A percentile compares a stretch with the other conserved stretches of the same genome.
Conservation (phyloP, 2,888 invertebrate genomes). For the Drosophila cognata region DNA sequence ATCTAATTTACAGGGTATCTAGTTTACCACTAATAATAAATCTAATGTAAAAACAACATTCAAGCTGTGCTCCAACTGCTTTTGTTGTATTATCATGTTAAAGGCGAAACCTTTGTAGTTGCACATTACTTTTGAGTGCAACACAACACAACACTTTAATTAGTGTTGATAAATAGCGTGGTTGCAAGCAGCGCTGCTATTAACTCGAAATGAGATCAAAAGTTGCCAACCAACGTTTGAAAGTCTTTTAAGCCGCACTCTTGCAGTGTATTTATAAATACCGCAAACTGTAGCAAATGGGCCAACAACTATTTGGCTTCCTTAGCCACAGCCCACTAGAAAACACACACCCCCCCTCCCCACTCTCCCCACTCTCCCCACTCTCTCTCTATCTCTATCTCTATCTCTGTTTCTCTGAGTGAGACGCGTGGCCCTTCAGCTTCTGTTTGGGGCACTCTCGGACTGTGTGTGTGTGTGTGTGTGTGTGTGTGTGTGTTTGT, state of each 20-base stretch:
- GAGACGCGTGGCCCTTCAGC: slow-evolving; percentile 43
- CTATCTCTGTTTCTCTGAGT: neutral
- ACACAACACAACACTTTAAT: neutral
- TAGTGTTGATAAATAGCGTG: neutral
- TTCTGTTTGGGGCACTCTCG: slow-evolving; percentile 27
- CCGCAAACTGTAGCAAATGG: slow-evolving; percentile 70
- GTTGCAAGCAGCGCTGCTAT: neutral
- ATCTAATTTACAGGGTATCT: neutral
- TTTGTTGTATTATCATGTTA: neutral
- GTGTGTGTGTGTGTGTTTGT: neutral
- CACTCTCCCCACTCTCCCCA: neutral
- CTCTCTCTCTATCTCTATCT: neutral
- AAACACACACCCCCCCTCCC: too few species aligned
- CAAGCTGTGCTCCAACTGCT: neutral
- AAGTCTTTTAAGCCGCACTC: slow-evolving; percentile 3
- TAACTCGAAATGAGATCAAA: slow-evolving; percentile 4
- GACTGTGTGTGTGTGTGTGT: slow-evolving; percentile 7
- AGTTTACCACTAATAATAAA: neutral
- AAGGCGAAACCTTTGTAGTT: neutral
- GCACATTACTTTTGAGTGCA: neutral
- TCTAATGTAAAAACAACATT: neutral
- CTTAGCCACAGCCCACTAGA: slow-evolving; percentile 27
- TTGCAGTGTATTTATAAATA: slow-evolving; percentile 55
- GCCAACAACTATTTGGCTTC: slow-evolving; percentile 78
- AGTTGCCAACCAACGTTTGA: neutral